phyloP scores from a whole-genome alignment of 2,113 vertebrate species.

The Columba livia region DNA sequence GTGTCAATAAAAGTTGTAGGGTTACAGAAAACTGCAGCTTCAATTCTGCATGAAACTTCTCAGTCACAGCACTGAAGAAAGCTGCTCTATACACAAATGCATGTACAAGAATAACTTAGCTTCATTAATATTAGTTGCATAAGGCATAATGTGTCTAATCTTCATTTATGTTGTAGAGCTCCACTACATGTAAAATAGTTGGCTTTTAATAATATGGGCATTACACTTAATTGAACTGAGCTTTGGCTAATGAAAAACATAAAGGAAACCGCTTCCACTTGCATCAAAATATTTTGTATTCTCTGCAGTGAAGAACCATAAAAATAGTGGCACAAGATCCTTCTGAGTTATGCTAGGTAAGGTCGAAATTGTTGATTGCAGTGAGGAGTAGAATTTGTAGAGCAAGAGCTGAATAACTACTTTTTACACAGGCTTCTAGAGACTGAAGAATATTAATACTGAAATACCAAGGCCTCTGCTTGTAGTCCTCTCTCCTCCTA shows the following conservation, averaged over 20 bases:
- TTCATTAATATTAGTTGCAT: not conserved
- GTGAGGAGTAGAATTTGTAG: not conserved
- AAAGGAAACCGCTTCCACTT: not conserved
- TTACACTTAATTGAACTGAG: not conserved
- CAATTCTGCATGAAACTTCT: not conserved
- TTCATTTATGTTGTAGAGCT: not conserved
- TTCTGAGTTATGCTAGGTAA: not conserved
- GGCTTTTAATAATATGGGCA: not conserved
- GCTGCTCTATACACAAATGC: not conserved
- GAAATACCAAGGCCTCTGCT: not conserved
- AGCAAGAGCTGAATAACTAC: not conserved
- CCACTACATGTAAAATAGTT: not conserved
- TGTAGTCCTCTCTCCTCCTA: not conserved
- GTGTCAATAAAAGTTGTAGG: not conserved
- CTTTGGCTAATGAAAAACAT: not conserved
- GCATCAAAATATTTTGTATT: not conserved
- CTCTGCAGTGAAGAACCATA: not conserved
- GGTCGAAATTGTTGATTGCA: not conserved
- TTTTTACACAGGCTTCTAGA: not conserved
- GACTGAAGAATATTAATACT: not conserved
- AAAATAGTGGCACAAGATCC: not conserved
- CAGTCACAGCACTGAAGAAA: not conserved
- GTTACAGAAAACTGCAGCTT: not conserved
- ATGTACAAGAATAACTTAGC: not conserved
- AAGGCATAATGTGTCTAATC: not conserved